These are phyloP conservation scores for Eucera pruinosa DNA, from an alignment of 2,888 invertebrate species.

Conservation along the genomic window DNA sequence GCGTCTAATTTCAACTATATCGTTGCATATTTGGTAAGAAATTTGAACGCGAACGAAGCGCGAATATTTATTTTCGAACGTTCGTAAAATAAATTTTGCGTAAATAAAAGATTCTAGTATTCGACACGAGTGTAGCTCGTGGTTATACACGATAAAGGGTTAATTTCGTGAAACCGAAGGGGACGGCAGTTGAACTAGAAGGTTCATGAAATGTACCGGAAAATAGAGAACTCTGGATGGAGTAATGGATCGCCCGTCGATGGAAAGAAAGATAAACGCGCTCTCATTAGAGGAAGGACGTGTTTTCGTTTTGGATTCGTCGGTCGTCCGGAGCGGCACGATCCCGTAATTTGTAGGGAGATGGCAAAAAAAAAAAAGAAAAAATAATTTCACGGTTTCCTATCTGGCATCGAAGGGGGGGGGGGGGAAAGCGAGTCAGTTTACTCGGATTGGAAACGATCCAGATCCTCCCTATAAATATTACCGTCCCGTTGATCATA, in stretches of 20 bases:
- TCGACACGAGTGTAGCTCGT: no score
- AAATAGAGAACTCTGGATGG: neutral
- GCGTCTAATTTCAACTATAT: no score
- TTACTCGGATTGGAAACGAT: slow-evolving; percentile 44
- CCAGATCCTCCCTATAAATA: slow-evolving; percentile 50
- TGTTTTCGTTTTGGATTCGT: slow-evolving; percentile 29
- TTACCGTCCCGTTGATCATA: slow-evolving; percentile 48
- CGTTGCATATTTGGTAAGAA: no score
- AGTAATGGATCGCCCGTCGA: neutral
- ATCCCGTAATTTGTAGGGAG: slow-evolving; percentile 15
- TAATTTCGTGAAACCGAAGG: neutral
- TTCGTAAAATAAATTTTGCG: no score
- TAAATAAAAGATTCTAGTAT: no score
- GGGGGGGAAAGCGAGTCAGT: slow-evolving; percentile 9
- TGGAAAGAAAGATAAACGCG: slow-evolving; percentile 1
- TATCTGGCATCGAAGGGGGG: slow-evolving; percentile 14
- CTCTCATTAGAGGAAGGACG: slow-evolving; percentile 10
- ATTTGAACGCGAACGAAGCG: no score
- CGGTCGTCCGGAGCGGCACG: neutral
- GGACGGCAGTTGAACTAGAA: no score
- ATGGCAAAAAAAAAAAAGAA: slow-evolving; percentile 29
- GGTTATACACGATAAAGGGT: no score
- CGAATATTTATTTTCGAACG: no score
- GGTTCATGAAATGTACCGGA: neutral
- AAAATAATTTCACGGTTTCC: slow-evolving; percentile 42